A percentile compares a stretch with the other conserved stretches of the same genome.
Conservation (phyloP, 2,888 invertebrate genomes). For the Euzetes globulus region DNA sequence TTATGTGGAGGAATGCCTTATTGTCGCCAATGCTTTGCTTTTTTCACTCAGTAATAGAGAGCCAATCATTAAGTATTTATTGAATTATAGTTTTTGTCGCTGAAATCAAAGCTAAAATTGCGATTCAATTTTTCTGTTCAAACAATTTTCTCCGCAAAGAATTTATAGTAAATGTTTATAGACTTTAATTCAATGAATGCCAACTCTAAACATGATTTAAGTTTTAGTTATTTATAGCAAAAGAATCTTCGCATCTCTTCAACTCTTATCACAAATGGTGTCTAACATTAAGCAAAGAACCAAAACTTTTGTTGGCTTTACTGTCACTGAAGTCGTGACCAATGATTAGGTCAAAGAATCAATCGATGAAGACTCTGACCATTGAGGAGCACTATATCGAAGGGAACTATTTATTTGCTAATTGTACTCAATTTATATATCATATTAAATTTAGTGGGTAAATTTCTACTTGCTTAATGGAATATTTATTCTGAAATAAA, state of each 20-base stretch:
- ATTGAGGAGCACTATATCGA: too few relatives aligned
- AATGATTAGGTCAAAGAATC: not conserved
- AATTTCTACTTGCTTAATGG: too few relatives aligned
- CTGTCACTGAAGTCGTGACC: not conserved
- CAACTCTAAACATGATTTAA: not conserved
- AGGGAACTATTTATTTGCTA: too few relatives aligned
- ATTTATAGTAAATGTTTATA: not conserved
- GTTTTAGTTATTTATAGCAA: not conserved
- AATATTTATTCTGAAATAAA: too few relatives aligned
- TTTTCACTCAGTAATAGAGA: not conserved
- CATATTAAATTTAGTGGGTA: too few relatives aligned
- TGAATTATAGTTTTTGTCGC: not conserved
- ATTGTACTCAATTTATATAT: too few relatives aligned
- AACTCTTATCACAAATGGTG: not conserved
- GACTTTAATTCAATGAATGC: not conserved
- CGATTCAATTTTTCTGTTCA: not conserved
- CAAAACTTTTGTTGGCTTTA: not conserved
- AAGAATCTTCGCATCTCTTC: not conserved
- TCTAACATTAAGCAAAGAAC: not conserved
- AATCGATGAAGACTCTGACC: not conserved
- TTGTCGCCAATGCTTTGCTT: not conserved
- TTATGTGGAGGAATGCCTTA: not conserved
- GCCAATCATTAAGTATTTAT: not conserved
- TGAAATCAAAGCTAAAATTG: not conserved
- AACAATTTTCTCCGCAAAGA: not conserved